Percentiles rank a stretch among this genome's conserved stretches.
Conservation (phyloP, 2,113 vertebrate genomes). For the Nymphicus hollandicus region DNA sequence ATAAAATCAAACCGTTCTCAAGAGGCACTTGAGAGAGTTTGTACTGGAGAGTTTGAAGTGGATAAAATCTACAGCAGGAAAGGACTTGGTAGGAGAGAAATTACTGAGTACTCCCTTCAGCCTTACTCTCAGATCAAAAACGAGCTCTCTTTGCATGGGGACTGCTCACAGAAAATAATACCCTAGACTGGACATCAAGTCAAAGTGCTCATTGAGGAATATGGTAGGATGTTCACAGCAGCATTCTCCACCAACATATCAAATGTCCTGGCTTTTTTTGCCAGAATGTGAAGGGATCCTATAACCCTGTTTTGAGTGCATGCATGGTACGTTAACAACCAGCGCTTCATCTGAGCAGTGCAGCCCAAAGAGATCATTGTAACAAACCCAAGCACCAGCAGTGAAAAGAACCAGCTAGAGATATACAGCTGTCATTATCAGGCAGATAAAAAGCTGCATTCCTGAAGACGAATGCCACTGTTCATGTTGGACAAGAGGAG, state of each 20-base stretch:
- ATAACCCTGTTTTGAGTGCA: accelerated
- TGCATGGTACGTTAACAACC: accelerated
- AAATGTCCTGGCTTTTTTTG: background rate
- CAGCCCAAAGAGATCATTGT: background rate
- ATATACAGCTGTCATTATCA: background rate
- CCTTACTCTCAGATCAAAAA: background rate
- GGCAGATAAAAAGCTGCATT: background rate
- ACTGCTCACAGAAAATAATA: background rate
- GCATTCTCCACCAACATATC: accelerated
- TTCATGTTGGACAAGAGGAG: accelerated
- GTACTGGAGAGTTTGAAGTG: background rate
- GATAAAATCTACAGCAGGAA: background rate
- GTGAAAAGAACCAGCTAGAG: background rate
- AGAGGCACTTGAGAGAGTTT: background rate
- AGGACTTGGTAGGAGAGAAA: background rate
- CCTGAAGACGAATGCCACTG: background rate
- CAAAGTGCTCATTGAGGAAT: background rate
- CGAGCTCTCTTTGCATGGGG: background rate
- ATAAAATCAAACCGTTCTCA: background rate
- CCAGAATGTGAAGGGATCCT: background rate
- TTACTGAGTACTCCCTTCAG: background rate
- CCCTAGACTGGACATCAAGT: accelerated
- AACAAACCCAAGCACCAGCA: background rate
- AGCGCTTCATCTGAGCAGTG: background rate
- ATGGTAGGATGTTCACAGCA: accelerated